A percentile compares a stretch with the other conserved stretches of the same genome.
phyloP scores from a whole-genome alignment of 2,797 vertebrate species.

The Sebastiscus tertius region DNA sequence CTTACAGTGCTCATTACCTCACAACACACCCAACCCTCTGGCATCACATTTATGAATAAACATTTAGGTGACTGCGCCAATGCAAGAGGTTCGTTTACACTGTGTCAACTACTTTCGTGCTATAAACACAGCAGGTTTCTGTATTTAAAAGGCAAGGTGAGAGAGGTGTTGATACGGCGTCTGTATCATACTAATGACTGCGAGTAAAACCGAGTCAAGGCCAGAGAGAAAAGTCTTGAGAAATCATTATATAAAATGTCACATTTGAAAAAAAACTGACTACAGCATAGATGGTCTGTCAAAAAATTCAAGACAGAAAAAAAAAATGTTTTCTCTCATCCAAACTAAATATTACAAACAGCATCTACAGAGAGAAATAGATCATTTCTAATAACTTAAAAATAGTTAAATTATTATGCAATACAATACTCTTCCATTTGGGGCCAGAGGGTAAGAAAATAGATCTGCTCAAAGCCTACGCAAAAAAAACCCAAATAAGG shows the following conservation, averaged over 20 bases:
- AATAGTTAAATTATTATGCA: constrained; percentile 83
- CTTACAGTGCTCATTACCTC: constrained; percentile 44
- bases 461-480: constrained; percentile 54
- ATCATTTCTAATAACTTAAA: constrained; percentile 85
- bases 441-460: constrained; percentile 62
- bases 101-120: constrained; percentile 33
- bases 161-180: constrained; percentile 51
- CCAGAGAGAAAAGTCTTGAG: constrained; percentile 41
- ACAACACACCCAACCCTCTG: constrained; percentile 28
- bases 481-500: constrained; percentile 1
- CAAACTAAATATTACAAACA: constrained; percentile 75
- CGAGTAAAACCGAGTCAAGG: constrained; percentile 56
- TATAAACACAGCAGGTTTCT: constrained; percentile 56
- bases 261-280: constrained; percentile 65
- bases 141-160: constrained; percentile 69
- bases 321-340: constrained; percentile 49
- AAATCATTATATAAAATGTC: constrained; percentile 68
- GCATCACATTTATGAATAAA: constrained; percentile 41
- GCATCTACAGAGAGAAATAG: constrained; percentile 71
- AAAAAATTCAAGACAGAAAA: constrained; percentile 56
- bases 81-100: constrained; percentile 24
- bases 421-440: constrained; percentile 70
- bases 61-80: constrained; percentile 2
- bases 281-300: constrained; percentile 76
- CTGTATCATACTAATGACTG: constrained; percentile 51